phyloP scores from a whole-genome alignment of 1,140 invertebrate genomes.

The Diuraphis noxia region DNA sequence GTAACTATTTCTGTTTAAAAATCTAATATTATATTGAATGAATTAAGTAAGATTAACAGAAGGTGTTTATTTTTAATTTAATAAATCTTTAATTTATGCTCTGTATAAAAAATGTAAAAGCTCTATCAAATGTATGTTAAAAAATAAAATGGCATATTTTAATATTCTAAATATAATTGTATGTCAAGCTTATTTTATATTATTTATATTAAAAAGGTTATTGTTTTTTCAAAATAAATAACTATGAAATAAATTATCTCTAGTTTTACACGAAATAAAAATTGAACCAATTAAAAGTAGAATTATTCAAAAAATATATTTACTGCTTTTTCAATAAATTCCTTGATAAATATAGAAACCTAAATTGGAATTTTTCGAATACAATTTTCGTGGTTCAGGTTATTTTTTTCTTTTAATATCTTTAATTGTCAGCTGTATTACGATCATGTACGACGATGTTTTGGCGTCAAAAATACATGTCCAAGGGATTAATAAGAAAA shows the following conservation, averaged over 20 bases:
- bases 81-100: background rate
- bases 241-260: background rate
- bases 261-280: background rate
- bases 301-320: background rate
- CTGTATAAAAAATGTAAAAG: background rate
- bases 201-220: background rate
- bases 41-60: background rate
- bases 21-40: background rate
- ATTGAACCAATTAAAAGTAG: background rate
- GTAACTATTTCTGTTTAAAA: background rate
- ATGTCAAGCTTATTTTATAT: background rate
- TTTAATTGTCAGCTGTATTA: background rate
- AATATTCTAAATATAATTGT: too few relatives aligned
- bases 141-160: background rate
- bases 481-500: background rate
- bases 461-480: background rate
- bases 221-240: background rate
- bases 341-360: background rate
- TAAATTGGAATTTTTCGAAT: background rate
- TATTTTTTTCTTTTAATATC: background rate
- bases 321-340: background rate
- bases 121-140: background rate
- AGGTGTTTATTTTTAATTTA: background rate
- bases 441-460: background rate
- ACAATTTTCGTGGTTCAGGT: background rate